Evolutionary conservation across 2,888 invertebrate genomes (phyloP).

Genomic region (Drosophila recens): DNA sequence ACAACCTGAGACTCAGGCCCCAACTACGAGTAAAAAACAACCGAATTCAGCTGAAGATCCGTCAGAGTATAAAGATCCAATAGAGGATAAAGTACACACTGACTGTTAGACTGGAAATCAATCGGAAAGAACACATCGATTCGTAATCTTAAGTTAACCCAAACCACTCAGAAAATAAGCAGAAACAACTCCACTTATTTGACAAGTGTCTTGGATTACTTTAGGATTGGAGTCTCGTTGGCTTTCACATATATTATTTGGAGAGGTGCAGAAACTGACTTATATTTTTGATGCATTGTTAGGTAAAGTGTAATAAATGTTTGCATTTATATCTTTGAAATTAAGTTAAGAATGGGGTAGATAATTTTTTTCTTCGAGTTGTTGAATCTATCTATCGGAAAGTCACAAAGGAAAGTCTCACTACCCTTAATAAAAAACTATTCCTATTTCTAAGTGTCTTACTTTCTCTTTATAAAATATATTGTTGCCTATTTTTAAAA

Average conservation of each 20-base stretch:
- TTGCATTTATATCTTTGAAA: slow-evolving; percentile 4
- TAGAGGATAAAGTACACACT: neutral
- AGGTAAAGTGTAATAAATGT: slow-evolving; percentile 14
- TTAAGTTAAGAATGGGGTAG: slow-evolving; percentile 1
- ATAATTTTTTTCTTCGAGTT: neutral
- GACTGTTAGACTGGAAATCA: neutral
- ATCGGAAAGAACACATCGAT: neutral
- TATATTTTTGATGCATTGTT: slow-evolving; percentile 15
- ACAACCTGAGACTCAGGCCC: neutral
- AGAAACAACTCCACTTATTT: neutral
- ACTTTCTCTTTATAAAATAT: no score
- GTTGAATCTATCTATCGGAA: no score
- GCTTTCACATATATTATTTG: neutral
- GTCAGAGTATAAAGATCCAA: neutral
- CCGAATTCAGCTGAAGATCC: neutral
- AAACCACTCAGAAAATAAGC: slow-evolving; percentile 14
- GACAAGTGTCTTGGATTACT: slow-evolving; percentile 26
- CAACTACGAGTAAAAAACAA: neutral
- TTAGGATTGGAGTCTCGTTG: slow-evolving; percentile 18
- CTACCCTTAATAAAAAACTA: no score
- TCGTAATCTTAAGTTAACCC: slow-evolving; percentile 22
- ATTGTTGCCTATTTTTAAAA: no score
- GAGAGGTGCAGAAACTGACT: neutral
- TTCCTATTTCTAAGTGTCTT: no score
- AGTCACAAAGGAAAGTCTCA: no score